Base-by-base conservation (phyloP, 2,888 invertebrate genomes). In the Zootermopsis nevadensis region DNA sequence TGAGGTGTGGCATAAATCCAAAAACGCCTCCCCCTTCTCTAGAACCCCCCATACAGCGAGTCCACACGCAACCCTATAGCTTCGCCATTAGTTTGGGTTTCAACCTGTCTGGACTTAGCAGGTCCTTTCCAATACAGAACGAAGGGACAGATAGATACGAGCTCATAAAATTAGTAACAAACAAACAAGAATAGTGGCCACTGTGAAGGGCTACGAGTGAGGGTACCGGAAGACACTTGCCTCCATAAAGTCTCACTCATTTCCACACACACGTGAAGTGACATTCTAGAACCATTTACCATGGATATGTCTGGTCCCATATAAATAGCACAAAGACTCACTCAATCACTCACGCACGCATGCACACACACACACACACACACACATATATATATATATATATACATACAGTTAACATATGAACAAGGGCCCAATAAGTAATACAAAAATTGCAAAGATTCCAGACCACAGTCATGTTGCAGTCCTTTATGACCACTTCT, bases 1-100 rank as follows among this genome's bases (percentile, higher is more conserved):
- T 82, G 82, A 83, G 83, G 83, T 77, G 82, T 80, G 66, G 76
- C 35, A 81, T 84, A 84, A 84, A 84, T 84, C 82, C 53, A 30
- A 24, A 55, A 55, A 38, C n/a, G 2, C 30, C 7, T 31, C 31
- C 72, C 35, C 82, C 22, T 27, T 24, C 55, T 72, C 76, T 30
- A n/a, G 31, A n/a, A 31, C 80, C 30, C 42, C 22, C n/a, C 60
- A 60, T 24, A 35, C 76, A 48, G 48, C 82, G 3, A 33, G 19
- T 19, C 7, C 69, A 69, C 33, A 31, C 55, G 31, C 15, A 19
- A 30, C 53, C 77, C n/a, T 60, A 60, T n/a, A 55, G 55, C 55
- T 55, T 55, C 55, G 15, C 77, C 35, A 38, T 53, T 53, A 55
- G 30, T 77, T 77, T 77, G 77, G 33, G 48, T 77, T 77, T 77